Conservation (phyloP, 2,888 invertebrate genomes). For the Hymenopus coronatus region DNA sequence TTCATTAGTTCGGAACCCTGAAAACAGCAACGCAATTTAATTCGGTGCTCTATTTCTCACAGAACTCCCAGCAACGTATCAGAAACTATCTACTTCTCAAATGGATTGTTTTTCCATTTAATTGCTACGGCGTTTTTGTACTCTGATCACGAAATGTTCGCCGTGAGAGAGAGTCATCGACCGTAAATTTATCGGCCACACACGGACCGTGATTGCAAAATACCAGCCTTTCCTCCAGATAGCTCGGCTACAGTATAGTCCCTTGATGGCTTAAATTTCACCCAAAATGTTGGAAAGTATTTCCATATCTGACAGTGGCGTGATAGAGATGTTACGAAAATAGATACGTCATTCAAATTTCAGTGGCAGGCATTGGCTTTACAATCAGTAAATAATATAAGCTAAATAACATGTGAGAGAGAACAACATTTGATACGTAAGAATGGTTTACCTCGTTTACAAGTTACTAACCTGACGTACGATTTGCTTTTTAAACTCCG, state of each 20-base stretch:
- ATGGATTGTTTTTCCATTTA: not conserved
- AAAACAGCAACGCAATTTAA: too few relatives aligned
- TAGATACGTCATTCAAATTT: too few relatives aligned
- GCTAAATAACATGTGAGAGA: too few relatives aligned
- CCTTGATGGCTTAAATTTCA: not conserved
- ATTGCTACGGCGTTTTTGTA: not conserved
- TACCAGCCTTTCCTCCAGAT: not conserved
- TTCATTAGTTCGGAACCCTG: too few relatives aligned
- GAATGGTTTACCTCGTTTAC: too few relatives aligned
- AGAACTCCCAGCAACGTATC: not conserved
- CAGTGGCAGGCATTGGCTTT: too few relatives aligned
- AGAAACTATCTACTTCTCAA: not conserved
- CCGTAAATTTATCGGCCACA: not conserved
- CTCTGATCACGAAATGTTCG: not conserved
- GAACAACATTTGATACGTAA: too few relatives aligned
- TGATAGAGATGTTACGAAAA: too few relatives aligned
- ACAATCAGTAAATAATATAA: too few relatives aligned
- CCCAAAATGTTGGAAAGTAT: not conserved
- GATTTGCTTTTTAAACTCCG: too few relatives aligned
- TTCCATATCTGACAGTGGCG: too few relatives aligned
- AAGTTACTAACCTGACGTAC: too few relatives aligned
- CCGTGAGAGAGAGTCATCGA: not conserved
- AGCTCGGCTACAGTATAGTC: not conserved
- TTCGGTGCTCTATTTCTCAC: not conserved
- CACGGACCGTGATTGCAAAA: not conserved